phyloP scores from a whole-genome alignment of 2,797 vertebrate genomes.

The Galago senegalensis region DNA sequence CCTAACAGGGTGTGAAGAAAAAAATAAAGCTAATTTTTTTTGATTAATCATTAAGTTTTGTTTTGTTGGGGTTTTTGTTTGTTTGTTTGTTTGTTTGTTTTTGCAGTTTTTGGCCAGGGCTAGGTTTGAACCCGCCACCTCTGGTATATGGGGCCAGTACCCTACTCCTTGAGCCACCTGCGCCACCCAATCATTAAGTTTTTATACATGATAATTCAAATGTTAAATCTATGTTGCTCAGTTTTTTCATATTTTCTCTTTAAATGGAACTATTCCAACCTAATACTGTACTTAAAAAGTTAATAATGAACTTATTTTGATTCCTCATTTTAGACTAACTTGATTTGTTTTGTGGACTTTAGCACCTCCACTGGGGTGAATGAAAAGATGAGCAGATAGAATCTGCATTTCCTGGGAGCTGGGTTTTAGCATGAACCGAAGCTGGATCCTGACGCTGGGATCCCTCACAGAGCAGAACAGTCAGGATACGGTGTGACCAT shows the following conservation, averaged over 20 bases:
- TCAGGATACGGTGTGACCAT: not conserved
- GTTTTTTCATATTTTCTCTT: slow-evolving; percentile 10
- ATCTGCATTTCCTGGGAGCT: not conserved
- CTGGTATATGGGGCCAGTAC: too few species aligned
- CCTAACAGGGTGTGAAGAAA: not conserved
- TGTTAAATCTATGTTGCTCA: not conserved
- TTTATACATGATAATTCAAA: slow-evolving; percentile 16
- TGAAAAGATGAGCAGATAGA: too few species aligned
- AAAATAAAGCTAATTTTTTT: not conserved
- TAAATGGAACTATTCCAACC: not conserved
- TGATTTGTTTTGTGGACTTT: not conserved
- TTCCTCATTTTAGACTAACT: not conserved
- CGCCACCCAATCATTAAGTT: not conserved
- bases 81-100: too few species aligned
- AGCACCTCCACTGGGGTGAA: not conserved
- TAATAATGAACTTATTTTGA: not conserved
- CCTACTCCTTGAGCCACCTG: too few species aligned
- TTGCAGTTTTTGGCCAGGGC: too few species aligned
- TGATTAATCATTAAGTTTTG: not conserved
- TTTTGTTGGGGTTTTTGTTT: too few species aligned
- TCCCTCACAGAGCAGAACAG: not conserved
- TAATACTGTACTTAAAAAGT: not conserved
- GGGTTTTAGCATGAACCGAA: not conserved
- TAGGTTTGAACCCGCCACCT: too few species aligned
- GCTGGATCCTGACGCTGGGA: not conserved